Base-by-base conservation (phyloP, 1,140 invertebrate genomes). In the Eufriesea mexicana region DNA sequence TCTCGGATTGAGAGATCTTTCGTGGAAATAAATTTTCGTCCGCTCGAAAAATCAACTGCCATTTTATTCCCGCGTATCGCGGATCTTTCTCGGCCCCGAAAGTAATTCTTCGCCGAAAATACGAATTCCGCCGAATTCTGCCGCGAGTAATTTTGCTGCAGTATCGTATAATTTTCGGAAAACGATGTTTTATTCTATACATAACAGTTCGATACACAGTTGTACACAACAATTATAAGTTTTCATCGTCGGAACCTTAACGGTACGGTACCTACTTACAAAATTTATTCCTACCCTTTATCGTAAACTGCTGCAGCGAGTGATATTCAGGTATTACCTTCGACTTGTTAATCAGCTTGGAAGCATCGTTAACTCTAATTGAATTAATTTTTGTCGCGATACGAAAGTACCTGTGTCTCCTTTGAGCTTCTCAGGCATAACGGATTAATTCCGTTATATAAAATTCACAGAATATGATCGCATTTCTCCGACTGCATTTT, bases 391-490 rank as follows among this genome's bases (percentile, higher is more conserved):
- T 25, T 47, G 23, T 18, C 2, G 28, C 16, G n/a, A n/a, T n/a
- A 57, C 18, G 47, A 47, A 25, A 18, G 42, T 47, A 62, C 9
- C 7, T 23, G 59, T 25, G 12, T 47, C n/a, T 57, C 6, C 16
- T 51, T 4, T 25, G 4, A 10, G 2, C 10, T 61, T 62, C 28
- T 75, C 28, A 28, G 20, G 14, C 20, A 49, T 23, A 47, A 10
- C 5, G 10, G 20, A 55, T 47, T 45, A 23, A 28, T 54, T 8
- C 2, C 25, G 16, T 25, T 23, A 73, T 25, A 8, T 5, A 42
- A 16, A 47, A 55, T 55, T 78, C 51, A 78, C 4, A 59, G 8
- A 54, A 78, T 35, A 59, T 54, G 71, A 28, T 68, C 28, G 18
- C 28, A 42, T 25, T 59, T 72, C 10, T 57, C n/a, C 14, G 23